These are phyloP conservation scores for Gasterosteus nipponicus DNA, from an alignment of 2,113 vertebrate genomes.

Conservation along the genomic window DNA sequence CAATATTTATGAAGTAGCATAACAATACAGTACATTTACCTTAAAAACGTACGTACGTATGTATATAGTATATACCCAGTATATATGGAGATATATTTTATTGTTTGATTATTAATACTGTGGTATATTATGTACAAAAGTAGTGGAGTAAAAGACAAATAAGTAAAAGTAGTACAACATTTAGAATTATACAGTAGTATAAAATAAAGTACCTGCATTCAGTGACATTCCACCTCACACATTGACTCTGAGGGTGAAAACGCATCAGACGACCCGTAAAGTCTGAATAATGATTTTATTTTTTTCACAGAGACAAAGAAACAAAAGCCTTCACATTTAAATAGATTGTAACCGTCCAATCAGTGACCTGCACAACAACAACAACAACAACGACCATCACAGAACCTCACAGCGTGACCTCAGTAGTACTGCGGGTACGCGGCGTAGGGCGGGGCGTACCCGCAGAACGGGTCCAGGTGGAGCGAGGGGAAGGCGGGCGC, in stretches of 20 bases:
- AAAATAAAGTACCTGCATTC: not conserved
- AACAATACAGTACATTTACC: too few relatives aligned
- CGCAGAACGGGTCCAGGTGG: constrained; percentile 75
- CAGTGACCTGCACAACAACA: constrained; percentile 15
- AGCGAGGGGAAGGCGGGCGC: constrained; percentile 34
- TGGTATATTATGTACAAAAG: not conserved
- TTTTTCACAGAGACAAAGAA: constrained; percentile 39
- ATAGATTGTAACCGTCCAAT: constrained; percentile 62
- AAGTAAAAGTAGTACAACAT: too few relatives aligned
- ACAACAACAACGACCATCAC: not conserved
- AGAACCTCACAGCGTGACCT: not conserved
- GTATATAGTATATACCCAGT: too few relatives aligned
- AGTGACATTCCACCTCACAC: too few relatives aligned
- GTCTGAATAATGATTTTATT: constrained; percentile 38
- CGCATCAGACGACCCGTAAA: not conserved
- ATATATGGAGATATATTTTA: too few relatives aligned
- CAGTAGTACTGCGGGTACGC: constrained; percentile 75
- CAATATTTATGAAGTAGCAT: too few relatives aligned
- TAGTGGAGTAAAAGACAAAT: not conserved
- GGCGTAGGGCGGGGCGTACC: constrained; percentile 65
- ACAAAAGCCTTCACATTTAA: constrained; percentile 65
- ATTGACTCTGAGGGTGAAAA: not conserved
- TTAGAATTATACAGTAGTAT: too few relatives aligned
- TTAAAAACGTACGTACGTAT: too few relatives aligned
- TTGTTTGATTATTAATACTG: not conserved